Percentiles rank a stretch among this genome's conserved stretches.
Evolutionary conservation across 1,140 invertebrate species (phyloP).

Genomic region (Hylaeus volcanicus): DNA sequence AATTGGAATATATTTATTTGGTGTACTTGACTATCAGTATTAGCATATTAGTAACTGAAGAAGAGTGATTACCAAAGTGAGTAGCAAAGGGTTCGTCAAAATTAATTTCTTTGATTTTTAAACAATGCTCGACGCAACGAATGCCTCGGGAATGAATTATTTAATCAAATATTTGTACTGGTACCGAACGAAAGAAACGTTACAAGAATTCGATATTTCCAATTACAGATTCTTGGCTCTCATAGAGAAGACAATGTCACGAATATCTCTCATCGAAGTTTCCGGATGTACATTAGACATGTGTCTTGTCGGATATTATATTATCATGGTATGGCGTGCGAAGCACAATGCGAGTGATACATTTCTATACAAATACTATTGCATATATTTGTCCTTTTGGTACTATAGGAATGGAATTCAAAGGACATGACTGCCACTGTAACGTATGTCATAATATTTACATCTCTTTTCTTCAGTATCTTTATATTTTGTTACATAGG

Average conservation of each 20-base stretch:
- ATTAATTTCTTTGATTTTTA: too few species aligned
- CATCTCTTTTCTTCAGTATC: constrained; percentile 62
- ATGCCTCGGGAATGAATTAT: too few species aligned
- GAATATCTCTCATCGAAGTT: constrained; percentile 68
- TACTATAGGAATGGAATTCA: constrained; percentile 55
- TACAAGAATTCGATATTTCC: not conserved
- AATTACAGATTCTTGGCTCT: constrained; percentile 54
- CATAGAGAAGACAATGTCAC: constrained; percentile 58
- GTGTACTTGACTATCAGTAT: too few species aligned
- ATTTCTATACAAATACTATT: too few species aligned
- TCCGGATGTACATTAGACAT: constrained; percentile 67
- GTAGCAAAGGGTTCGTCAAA: too few species aligned
- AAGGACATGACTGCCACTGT: constrained; percentile 29
- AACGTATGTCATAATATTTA: constrained; percentile 48
- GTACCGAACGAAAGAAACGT: too few species aligned
- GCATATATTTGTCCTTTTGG: not conserved
- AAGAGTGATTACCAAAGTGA: too few species aligned
- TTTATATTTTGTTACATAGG: constrained; percentile 69
- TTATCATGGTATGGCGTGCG: constrained; percentile 56
- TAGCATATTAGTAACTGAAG: too few species aligned
- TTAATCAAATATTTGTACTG: too few species aligned
- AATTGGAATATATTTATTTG: too few species aligned
- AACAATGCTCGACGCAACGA: too few species aligned
- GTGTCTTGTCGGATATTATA: constrained; percentile 70
- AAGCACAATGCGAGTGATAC: too few species aligned